Percentiles rank a stretch among this genome's conserved stretches.
phyloP scores from a whole-genome alignment of 2,888 invertebrate genomes.

The Pantelozetes paolii region DNA sequence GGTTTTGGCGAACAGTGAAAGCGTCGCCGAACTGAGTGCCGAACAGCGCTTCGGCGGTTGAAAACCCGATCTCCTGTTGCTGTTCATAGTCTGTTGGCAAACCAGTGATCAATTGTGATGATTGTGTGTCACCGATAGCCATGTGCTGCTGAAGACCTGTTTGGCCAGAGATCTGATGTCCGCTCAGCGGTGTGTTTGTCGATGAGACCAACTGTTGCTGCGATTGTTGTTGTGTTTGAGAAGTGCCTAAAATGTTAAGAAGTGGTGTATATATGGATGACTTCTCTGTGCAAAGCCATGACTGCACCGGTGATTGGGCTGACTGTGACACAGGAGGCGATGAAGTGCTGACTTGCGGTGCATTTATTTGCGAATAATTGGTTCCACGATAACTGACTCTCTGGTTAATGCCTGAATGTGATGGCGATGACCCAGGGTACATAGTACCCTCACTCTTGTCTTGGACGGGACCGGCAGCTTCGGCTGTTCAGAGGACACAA shows the following conservation, averaged over 20 bases:
- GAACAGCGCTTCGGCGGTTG: slow-evolving; percentile 36
- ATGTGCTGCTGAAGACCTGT: slow-evolving; percentile 25
- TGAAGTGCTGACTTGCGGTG: not conserved
- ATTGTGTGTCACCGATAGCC: slow-evolving; percentile 11
- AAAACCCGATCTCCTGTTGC: slow-evolving; percentile 34
- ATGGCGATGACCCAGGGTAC: slow-evolving; percentile 37
- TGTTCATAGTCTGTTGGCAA: not conserved
- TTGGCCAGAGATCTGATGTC: slow-evolving; percentile 25
- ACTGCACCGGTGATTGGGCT: slow-evolving; percentile 43
- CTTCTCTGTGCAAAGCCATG: slow-evolving; percentile 48
- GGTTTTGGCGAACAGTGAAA: slow-evolving; percentile 32
- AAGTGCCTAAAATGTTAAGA: slow-evolving; percentile 49
- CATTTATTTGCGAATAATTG: not conserved
- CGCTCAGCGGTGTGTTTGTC: slow-evolving; percentile 9
- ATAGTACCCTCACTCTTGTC: slow-evolving; percentile 43
- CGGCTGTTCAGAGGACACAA: slow-evolving; percentile 43
- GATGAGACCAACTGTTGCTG: slow-evolving; percentile 30
- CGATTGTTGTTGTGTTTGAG: slow-evolving; percentile 30
- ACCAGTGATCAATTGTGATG: slow-evolving; percentile 21
- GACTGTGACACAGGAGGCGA: slow-evolving; percentile 23
- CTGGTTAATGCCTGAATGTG: slow-evolving; percentile 8
- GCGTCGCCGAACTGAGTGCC: slow-evolving; percentile 34
- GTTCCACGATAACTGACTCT: slow-evolving; percentile 27
- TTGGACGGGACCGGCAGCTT: slow-evolving; percentile 45
- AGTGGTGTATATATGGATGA: slow-evolving; percentile 50